Evolutionary conservation across 2,888 invertebrate species (phyloP), one percentile per base, ranked within the genome.

Genomic region (Drosophila pegasa): DNA sequence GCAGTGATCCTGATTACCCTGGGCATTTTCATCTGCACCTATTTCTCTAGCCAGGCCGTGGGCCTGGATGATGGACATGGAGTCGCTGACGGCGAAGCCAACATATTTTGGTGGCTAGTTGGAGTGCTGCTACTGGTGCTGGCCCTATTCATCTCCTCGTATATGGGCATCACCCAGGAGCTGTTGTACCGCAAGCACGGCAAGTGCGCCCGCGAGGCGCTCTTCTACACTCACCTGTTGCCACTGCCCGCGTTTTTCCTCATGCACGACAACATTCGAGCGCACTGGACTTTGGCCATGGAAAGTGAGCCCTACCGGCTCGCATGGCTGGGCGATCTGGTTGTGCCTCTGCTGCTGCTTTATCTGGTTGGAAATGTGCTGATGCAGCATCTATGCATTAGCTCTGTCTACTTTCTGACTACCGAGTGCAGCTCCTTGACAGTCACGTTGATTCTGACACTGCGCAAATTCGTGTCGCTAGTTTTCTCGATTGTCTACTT

Each of bases 81-180:
- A 2, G 6, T 16, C 2, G 7, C 22, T 0, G 10, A 27, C 3
- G 1, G 8, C 4, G 45, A 78, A 14, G 10, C 18, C 1, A 56
- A 73, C 9, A 27, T 75, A 27, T 77, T 75, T 29, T 79, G 94
- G 94, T 94, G 94, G 94, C 93, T 93, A 37, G 55, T 95, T 47
- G 97, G 98, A 0, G 96, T 98, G 31, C 90, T 93, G 0, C 94
- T 98, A 74, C 92, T 99, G 40, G 96, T 97, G 0, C 93, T 96
- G 66, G 98, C 98, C 0, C 93, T 99, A 48, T 95, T 99, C 84
- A 93, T 98, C 58, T 98, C 98, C 1, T 98, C 99, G 0, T 94
- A 97, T 82, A 97, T 98, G 97, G 98, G 98, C 1, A 95, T 97
- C 54, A 97, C 96, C 91, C 98, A 98, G 92, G 98, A 98, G 92